Evolutionary conservation across 2,113 vertebrate species (phyloP), one percentile per base, ranked within the genome.

Genomic region (Daphoenositta chrysoptera): DNA sequence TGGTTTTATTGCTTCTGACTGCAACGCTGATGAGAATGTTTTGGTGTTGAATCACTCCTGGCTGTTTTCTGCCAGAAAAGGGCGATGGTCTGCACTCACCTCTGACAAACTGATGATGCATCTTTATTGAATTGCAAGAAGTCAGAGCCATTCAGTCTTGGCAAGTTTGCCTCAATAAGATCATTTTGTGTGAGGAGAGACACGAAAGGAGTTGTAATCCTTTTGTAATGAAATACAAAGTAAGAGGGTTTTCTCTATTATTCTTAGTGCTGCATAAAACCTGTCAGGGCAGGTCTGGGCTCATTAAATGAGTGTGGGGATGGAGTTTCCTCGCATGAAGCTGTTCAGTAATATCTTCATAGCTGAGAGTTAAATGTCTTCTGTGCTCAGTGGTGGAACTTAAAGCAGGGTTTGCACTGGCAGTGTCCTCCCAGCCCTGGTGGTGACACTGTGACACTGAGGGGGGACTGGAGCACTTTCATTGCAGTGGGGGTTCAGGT

Each of bases 41-140:
- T 87, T 3, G 1, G 44, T 48, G 75, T 54, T 90, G 94, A 96
- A 45, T 94, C 92, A 83, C n/a, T 88, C 15, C 50, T 73, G 92
- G 86, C 82, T 44, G 27, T 61, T 90, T 15, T 23, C 58, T 23
- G 35, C 66, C 56, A 91, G 82, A 24, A 44, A 57, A 91, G 85
- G 85, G 82, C 16, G 40, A 63, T 3, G 81, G 69, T 63, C 48
- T 75, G 47, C 17, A 1, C 87, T 77, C 85, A 72, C 85, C 90
- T 91, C 87, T 95, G 85, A 77, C 79, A 80, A 80, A 79, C 31
- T 3, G 45, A 26, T 92, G 95, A 90, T 88, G 87, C 82, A 60
- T 85, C 90, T 63, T 45, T 11, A 35, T 14, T 83, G 85, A 94
- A 94, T 77, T 60, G 42, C 54, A n/a, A 37, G 85, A 14, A 91